Evolutionary conservation across 2,888 invertebrate genomes (phyloP).

Genomic region (Eledone cirrhosa): DNA sequence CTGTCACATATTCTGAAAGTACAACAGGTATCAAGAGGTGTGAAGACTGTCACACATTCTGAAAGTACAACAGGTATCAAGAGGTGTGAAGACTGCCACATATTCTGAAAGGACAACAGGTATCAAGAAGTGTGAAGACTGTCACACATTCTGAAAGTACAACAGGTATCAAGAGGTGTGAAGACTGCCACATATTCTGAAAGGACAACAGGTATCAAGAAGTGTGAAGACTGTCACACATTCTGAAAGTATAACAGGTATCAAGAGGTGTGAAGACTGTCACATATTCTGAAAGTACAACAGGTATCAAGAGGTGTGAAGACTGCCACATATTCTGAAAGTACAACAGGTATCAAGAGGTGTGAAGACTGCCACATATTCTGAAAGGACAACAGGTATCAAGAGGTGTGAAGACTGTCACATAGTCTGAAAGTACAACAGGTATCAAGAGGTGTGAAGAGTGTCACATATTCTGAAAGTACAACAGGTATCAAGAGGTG

Average conservation of each 20-base stretch:
- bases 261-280: constrained; percentile 78
- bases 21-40: constrained; percentile 67
- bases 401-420: constrained; percentile 81
- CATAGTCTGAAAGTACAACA: constrained; percentile 70
- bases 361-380: constrained; percentile 84
- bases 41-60: constrained; percentile 83
- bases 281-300: constrained; percentile 72
- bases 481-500: constrained; percentile 67
- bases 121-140: constrained; percentile 73
- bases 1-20: constrained; percentile 78
- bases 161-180: constrained; percentile 70
- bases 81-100: constrained; percentile 84
- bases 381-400: constrained; percentile 36
- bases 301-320: constrained; percentile 72
- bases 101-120: constrained; percentile 66
- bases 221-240: constrained; percentile 86
- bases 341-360: constrained; percentile 64
- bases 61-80: not conserved
- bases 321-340: constrained; percentile 78
- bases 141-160: constrained; percentile 75
- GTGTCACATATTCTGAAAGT: constrained; percentile 78
- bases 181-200: constrained; percentile 81
- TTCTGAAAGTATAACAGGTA: constrained; percentile 45
- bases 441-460: constrained; percentile 73
- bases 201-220: not conserved